phyloP scores from a whole-genome alignment of 2,113 vertebrate genomes.

The Motacilla tschutschensis region DNA sequence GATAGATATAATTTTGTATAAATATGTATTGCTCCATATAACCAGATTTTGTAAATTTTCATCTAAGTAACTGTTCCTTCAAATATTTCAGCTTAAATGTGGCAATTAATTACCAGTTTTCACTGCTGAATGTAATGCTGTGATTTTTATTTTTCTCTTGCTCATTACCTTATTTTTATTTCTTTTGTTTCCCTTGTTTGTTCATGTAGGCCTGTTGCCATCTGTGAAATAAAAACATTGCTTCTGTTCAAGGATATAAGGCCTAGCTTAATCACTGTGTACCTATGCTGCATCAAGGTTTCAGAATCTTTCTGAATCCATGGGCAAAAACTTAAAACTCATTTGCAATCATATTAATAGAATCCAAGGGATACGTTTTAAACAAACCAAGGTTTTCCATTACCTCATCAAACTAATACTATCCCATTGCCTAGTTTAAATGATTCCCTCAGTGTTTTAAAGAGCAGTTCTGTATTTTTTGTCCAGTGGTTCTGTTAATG shows the following conservation, averaged over 20 bases:
- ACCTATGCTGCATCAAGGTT: conserved; percentile 59
- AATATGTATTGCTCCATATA: not conserved
- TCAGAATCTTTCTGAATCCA: conserved; percentile 67
- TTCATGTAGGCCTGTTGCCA: conserved; percentile 65
- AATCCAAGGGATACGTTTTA: conserved; percentile 35
- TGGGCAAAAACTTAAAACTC: conserved; percentile 64
- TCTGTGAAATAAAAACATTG: conserved; percentile 67
- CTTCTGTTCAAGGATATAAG: conserved; percentile 99
- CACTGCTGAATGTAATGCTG: conserved; percentile 68
- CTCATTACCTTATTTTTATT: conserved; percentile 72
- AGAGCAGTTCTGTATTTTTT: conserved; percentile 30
- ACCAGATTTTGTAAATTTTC: conserved; percentile 17
- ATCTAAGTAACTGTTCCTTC: conserved; percentile 38
- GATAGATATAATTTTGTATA: conserved; percentile 63
- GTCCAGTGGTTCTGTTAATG: conserved; percentile 11
- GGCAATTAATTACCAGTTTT: conserved; percentile 60
- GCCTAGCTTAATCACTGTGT: conserved; percentile 73
- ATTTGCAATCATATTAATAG: conserved; percentile 14
- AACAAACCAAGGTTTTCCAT: conserved; percentile 69
- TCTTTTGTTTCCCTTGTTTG: conserved; percentile 74
- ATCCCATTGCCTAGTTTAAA: conserved; percentile 22
- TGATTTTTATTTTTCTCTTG: conserved; percentile 71
- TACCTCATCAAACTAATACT: conserved; percentile 24
- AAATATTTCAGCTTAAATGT: conserved; percentile 53
- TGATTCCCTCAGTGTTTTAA: conserved; percentile 29